phyloP scores from a whole-genome alignment of 2,888 invertebrate genomes.

The Lapara coniferarum region DNA sequence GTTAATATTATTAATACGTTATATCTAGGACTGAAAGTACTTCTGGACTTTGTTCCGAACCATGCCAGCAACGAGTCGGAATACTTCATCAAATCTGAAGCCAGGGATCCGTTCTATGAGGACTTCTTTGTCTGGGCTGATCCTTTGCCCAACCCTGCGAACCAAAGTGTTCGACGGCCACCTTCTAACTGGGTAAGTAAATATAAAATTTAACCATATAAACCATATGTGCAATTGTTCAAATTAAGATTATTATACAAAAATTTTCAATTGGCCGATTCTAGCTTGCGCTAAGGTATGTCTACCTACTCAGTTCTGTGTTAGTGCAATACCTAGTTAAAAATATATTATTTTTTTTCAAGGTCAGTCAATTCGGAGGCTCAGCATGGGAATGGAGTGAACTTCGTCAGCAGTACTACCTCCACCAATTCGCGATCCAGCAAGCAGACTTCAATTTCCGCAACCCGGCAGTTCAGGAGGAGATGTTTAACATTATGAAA shows the following conservation, averaged over 20 bases:
- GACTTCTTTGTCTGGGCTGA: constrained; percentile 91
- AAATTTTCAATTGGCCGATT: too few relatives aligned
- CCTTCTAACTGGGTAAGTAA: constrained; percentile 81
- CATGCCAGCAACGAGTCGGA: constrained; percentile 89
- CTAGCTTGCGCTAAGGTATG: too few relatives aligned
- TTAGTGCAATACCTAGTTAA: not conserved
- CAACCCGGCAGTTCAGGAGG: constrained; percentile 79
- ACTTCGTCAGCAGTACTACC: constrained; percentile 85
- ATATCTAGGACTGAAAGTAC: constrained; percentile 76
- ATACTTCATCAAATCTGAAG: constrained; percentile 91
- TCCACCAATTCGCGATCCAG: constrained; percentile 85
- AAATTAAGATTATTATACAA: too few relatives aligned
- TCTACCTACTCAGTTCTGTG: too few relatives aligned
- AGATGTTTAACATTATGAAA: constrained; percentile 84
- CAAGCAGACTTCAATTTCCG: constrained; percentile 89
- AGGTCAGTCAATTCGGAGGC: constrained; percentile 84
- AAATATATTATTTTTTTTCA: constrained; percentile 21
- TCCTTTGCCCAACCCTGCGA: constrained; percentile 68
- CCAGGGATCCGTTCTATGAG: constrained; percentile 83
- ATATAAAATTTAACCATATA: constrained; percentile 18
- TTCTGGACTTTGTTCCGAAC: constrained; percentile 87
- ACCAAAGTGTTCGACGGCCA: constrained; percentile 57
- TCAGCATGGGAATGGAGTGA: constrained; percentile 88
- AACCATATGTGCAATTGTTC: not conserved
- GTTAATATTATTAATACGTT: not conserved